phyloP scores from a whole-genome alignment of 2,888 invertebrate species.

The Serrognathus titanus region DNA sequence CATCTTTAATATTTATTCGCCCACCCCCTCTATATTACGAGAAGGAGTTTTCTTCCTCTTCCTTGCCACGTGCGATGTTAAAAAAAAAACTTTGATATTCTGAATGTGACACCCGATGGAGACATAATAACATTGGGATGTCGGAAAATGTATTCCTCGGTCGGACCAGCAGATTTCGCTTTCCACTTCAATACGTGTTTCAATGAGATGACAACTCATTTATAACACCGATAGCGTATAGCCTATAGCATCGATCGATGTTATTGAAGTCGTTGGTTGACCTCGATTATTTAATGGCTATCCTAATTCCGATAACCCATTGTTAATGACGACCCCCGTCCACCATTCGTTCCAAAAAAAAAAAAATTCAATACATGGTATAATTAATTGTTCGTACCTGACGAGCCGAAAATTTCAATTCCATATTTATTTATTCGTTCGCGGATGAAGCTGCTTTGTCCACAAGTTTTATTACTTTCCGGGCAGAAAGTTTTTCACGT shows the following conservation, averaged over 20 bases:
- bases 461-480: too few species aligned
- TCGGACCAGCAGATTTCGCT: not conserved
- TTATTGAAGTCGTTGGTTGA: conserved; percentile 1
- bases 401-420: too few species aligned
- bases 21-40: too few species aligned
- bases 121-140: not conserved
- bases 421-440: too few species aligned
- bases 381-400: too few species aligned
- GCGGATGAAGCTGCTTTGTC: too few species aligned
- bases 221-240: conserved; percentile 1
- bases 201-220: conserved; percentile 2
- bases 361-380: too few species aligned
- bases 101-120: not conserved
- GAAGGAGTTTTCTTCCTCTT: not conserved
- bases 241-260: not conserved
- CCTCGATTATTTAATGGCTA: not conserved
- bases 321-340: not conserved
- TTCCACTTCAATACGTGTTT: conserved; percentile 2
- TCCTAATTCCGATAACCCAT: not conserved
- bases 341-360: too few species aligned
- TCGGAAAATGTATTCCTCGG: not conserved
- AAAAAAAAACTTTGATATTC: not conserved
- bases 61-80: not conserved
- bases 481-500: too few species aligned
- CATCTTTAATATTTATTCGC: too few species aligned